phyloP scores from a whole-genome alignment of 2,113 vertebrate species.

The Caranx ignobilis region DNA sequence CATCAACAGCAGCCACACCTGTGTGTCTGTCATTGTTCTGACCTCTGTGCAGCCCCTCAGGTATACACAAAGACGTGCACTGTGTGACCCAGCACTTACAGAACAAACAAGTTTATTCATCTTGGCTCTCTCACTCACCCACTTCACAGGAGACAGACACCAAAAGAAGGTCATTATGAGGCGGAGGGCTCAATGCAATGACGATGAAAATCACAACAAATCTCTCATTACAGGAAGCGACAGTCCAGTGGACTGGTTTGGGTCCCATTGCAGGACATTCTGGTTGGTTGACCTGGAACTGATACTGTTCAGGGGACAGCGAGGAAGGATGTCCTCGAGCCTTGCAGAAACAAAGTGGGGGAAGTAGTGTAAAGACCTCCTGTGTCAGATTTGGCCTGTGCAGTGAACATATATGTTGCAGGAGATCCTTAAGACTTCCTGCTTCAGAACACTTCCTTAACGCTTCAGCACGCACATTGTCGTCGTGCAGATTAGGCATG shows the following conservation, averaged over 20 bases:
- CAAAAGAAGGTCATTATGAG: constrained; percentile 51
- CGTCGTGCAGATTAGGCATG: constrained; percentile 45
- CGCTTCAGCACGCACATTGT: constrained; percentile 54
- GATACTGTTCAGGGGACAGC: constrained; percentile 36
- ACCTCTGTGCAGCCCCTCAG: constrained; percentile 41
- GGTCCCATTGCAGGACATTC: constrained; percentile 37
- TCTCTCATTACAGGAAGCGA: constrained; percentile 69
- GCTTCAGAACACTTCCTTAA: constrained; percentile 67
- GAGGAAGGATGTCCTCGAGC: constrained; percentile 42
- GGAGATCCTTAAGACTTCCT: constrained; percentile 47
- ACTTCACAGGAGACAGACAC: constrained; percentile 31
- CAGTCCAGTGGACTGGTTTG: constrained; percentile 29
- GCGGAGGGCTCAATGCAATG: constrained; percentile 42
- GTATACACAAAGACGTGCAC: constrained; percentile 66
- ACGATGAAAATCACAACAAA: constrained; percentile 70
- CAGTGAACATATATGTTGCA: constrained; percentile 24
- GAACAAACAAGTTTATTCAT: constrained; percentile 77
- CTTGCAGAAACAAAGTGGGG: constrained; percentile 46
- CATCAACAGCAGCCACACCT: constrained; percentile 71
- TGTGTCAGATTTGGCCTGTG: constrained; percentile 26
- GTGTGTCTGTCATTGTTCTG: constrained; percentile 69
- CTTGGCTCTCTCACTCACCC: constrained; percentile 25
- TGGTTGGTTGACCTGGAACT: constrained; percentile 62
- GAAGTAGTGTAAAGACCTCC: constrained; percentile 16
- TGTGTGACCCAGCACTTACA: constrained; percentile 53